Evolutionary conservation across 1,140 invertebrate species (phyloP), one percentile per base, ranked within the genome.

Genomic region (Oscheius sp.): DNA sequence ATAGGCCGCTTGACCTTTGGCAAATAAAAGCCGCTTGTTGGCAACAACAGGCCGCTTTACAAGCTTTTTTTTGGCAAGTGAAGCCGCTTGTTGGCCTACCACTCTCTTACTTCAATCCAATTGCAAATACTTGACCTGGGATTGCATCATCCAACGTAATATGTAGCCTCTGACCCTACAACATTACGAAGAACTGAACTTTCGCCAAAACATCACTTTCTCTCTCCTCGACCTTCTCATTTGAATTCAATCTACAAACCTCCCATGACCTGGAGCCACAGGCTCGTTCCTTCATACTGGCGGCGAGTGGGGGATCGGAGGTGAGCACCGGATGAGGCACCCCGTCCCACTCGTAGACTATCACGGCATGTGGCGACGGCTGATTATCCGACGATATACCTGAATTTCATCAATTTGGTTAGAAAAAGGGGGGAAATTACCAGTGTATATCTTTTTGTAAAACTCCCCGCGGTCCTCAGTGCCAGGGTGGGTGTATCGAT

Each of bases 261-360:
- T 68, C 55, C 67, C 67, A 68, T 4, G 67, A 58, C 35, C 26
- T 35, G 26, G 58, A 32, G 26, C 55, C 36, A 55, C 28, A 59
- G 1, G 49, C 1, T 55, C 34, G 32, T 38, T 59, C 55, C 18
- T 68, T 55, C 4, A 13, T 42, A 1, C 35, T 10, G 31, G 34
- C 55, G 18, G 35, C 67, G 23, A 20, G 49, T 4, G 49, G 49
- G 7, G 28, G 15, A 20, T 15, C 28, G 7, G 49, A 15, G 28
- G 49, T 23, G 28, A 59, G 36, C 29, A 68, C 67, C 32, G 67
- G 36, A 42, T 68, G 67, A 2, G 67, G 67, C 34, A 59, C 49
- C 29, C 67, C 67, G 32, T 38, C 32, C 67, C 67, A 68, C 61
- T 58, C 67, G 55, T 68, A 68, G n/a, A 49, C 29, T 36, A 68